Conservation (phyloP, 2,888 invertebrate species). For the Cheilosia urbana region DNA sequence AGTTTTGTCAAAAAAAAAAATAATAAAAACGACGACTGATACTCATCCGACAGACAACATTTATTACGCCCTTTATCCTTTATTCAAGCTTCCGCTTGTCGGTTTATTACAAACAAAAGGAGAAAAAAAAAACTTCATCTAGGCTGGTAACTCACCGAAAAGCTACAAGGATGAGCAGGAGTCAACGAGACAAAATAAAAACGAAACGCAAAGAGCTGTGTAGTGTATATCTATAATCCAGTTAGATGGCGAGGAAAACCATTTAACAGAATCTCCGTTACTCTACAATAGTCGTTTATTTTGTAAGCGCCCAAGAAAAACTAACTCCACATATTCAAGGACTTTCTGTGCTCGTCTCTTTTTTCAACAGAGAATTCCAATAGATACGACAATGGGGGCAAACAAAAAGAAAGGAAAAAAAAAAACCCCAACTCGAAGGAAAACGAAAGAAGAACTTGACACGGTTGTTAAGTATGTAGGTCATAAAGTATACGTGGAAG, state of each 20-base stretch:
- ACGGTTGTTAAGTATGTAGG: conserved; percentile 67
- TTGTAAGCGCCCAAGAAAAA: conserved; percentile 39
- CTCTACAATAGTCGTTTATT: conserved; percentile 47
- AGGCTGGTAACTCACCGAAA: conserved; percentile 1
- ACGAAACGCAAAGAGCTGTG: neutral
- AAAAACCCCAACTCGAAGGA: neutral
- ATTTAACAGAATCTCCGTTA: conserved; percentile 51
- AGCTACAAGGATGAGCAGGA: conserved; percentile 6
- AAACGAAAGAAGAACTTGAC: conserved; percentile 60
- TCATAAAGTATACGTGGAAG: conserved; percentile 70
- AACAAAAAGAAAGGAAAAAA: conserved; percentile 1
- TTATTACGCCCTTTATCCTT: conserved; percentile 26
- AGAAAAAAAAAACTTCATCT: conserved; percentile 46
- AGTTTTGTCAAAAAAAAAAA: neutral
- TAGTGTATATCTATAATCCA: conserved; percentile 44
- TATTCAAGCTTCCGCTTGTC: conserved; percentile 19
- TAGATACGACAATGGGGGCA: conserved; percentile 4
- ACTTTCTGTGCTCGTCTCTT: conserved; percentile 27
- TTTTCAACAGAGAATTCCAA: conserved; percentile 28
- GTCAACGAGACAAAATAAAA: conserved; percentile 39
- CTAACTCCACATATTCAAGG: conserved; percentile 63
- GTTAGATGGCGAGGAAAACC: conserved; percentile 63
- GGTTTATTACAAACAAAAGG: conserved; percentile 12
- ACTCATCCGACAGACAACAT: conserved; percentile 34
- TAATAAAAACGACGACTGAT: conserved; percentile 34